phyloP scores from a whole-genome alignment of 2,797 vertebrate species.

The Columba guinea region DNA sequence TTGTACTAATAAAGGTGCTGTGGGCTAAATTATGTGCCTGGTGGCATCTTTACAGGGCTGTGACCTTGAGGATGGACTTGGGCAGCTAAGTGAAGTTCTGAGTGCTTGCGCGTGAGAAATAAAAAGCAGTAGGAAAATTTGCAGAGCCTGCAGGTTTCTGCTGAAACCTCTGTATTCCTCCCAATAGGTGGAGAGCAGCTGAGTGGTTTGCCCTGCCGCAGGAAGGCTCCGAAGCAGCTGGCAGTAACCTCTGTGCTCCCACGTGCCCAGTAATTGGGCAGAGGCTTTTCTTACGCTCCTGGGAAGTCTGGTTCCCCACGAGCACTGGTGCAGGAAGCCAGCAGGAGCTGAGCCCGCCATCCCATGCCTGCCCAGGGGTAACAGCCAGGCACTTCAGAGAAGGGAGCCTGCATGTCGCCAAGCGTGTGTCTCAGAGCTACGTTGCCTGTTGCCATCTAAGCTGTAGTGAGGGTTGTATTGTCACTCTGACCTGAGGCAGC shows the following conservation, averaged over 20 bases:
- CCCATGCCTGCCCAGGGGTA: background rate
- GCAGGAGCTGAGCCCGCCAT: background rate
- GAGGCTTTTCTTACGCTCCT: background rate
- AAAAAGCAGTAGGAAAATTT: background rate
- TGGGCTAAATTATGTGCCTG: background rate
- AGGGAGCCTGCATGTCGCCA: background rate
- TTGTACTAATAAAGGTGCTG: background rate
- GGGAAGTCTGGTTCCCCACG: background rate
- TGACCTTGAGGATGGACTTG: slow-evolving; percentile 21
- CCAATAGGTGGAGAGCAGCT: background rate
- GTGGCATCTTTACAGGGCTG: background rate
- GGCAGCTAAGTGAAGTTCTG: background rate
- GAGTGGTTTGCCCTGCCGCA: background rate
- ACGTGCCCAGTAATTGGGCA: background rate
- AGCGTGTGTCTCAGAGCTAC: background rate
- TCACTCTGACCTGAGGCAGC: background rate
- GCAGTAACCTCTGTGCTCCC: background rate
- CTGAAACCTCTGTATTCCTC: background rate
- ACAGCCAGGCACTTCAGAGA: background rate
- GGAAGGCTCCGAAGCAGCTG: background rate
- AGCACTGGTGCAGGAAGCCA: background rate
- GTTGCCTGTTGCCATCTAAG: background rate
- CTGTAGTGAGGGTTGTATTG: background rate
- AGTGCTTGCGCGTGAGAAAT: background rate
- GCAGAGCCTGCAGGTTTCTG: background rate